Evolutionary conservation across 2,797 vertebrate genomes (phyloP).

Genomic region (Hozukius guyotensis): DNA sequence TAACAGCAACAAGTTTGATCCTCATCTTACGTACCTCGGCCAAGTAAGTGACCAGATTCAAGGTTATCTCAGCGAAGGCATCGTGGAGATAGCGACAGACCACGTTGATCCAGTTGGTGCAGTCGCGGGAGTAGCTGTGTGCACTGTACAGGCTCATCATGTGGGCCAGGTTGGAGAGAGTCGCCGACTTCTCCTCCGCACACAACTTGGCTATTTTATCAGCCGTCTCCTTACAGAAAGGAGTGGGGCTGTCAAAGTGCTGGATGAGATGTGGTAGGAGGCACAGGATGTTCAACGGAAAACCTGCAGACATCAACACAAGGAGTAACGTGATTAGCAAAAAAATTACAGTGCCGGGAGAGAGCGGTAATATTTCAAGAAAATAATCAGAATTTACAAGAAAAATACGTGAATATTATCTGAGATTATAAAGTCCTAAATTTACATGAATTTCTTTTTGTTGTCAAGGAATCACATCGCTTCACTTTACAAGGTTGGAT

Average conservation of each 20-base stretch:
- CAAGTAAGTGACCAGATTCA: conserved; percentile 95
- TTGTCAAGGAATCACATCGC: no score
- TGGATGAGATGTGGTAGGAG: conserved; percentile 98
- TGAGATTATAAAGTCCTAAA: no score
- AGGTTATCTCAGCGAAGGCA: conserved; percentile 94
- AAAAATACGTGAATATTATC: no score
- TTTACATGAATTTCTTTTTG: no score
- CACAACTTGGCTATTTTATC: conserved; percentile 98
- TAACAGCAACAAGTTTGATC: background rate
- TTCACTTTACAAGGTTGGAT: no score
- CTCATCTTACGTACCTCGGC: conserved; percentile 88
- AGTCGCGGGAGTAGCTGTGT: conserved; percentile 96
- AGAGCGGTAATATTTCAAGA: no score
- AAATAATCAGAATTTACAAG: no score
- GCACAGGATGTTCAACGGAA: conserved; percentile 98
- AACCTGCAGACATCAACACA: conserved; percentile 81
- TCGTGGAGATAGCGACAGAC: conserved; percentile 97
- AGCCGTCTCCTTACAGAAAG: conserved; percentile 98
- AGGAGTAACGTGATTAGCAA: no score
- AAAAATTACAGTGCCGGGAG: no score
- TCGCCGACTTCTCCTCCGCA: conserved; percentile 93
- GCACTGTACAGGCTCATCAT: conserved; percentile 99
- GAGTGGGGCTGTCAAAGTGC: conserved; percentile 98
- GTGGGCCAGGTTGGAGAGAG: conserved; percentile 95
- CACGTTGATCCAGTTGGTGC: conserved; percentile 98